phyloP scores from a whole-genome alignment of 2,797 vertebrate species.

The Malacoraja senta region DNA sequence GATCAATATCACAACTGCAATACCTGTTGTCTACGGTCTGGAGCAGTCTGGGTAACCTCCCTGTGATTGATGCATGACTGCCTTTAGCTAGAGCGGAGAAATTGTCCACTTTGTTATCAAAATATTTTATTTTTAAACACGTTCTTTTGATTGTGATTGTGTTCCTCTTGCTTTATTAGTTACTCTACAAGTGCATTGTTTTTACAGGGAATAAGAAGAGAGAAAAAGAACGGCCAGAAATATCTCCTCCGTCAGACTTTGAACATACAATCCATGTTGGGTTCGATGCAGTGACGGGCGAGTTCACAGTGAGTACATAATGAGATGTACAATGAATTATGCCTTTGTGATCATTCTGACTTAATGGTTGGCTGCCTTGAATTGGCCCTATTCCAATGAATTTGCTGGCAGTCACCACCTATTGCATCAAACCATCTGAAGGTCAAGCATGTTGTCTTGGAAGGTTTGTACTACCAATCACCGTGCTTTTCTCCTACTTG shows the following conservation, averaged over 20 bases:
- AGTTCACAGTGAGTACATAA: conserved; percentile 83
- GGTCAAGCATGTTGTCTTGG: background rate
- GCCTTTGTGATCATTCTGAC: background rate
- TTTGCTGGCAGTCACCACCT: background rate
- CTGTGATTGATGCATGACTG: background rate
- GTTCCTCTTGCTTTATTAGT: background rate
- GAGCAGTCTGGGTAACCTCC: background rate
- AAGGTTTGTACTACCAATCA: background rate
- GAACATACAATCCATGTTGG: conserved; percentile 97
- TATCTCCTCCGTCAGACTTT: conserved; percentile 93
- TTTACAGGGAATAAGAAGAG: conserved; percentile 80
- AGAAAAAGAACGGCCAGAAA: conserved; percentile 90
- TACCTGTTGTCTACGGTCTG: background rate
- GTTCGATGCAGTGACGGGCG: conserved; percentile 92
- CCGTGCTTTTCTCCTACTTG: background rate
- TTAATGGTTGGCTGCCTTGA: background rate
- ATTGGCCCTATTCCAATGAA: background rate
- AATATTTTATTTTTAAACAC: background rate
- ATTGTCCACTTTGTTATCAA: background rate
- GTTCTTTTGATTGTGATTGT: background rate
- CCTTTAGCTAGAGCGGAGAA: background rate
- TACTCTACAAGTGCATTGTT: background rate
- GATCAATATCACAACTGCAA: background rate
- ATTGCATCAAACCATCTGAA: background rate
- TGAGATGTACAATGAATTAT: background rate